These are phyloP conservation scores for Chymomyza fuscimana DNA, from an alignment of 2,888 invertebrate genomes.

Conservation along the genomic window DNA sequence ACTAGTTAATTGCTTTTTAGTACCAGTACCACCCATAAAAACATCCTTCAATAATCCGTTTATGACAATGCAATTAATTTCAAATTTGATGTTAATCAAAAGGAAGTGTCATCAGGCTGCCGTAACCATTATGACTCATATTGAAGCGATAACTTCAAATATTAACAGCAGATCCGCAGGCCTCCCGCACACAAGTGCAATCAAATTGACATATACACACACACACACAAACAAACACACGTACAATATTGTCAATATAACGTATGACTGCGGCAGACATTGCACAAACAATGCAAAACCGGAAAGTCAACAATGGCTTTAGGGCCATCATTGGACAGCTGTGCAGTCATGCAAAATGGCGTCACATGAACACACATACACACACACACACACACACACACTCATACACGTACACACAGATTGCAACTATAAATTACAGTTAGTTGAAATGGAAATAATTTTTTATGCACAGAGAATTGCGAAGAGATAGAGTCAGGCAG, in stretches of 20 bases:
- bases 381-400: neutral
- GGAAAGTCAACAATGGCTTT: conserved; percentile 60
- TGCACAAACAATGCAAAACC: conserved; percentile 53
- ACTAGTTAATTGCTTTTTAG: too few species aligned
- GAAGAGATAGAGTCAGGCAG: neutral
- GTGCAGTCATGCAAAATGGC: conserved; percentile 8
- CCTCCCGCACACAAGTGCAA: conserved; percentile 17
- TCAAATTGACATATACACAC: conserved; percentile 11
- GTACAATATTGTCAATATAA: neutral
- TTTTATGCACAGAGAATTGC: conserved; percentile 39
- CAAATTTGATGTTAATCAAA: conserved; percentile 1
- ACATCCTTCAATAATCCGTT: neutral
- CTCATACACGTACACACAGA: neutral
- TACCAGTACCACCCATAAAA: neutral
- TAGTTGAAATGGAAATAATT: conserved; percentile 65
- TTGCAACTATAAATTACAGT: conserved; percentile 60
- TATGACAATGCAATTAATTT: neutral
- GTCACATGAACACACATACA: neutral
- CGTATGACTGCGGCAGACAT: conserved; percentile 49
- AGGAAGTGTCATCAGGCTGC: neutral
- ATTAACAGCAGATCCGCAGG: conserved; percentile 19
- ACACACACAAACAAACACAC: neutral
- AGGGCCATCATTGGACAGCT: conserved; percentile 13
- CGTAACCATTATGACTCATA: neutral
- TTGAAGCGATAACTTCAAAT: conserved; percentile 9